These are phyloP conservation scores for Chydorus sphaericus DNA, from an alignment of 2,888 invertebrate genomes.

Conservation along the genomic window DNA sequence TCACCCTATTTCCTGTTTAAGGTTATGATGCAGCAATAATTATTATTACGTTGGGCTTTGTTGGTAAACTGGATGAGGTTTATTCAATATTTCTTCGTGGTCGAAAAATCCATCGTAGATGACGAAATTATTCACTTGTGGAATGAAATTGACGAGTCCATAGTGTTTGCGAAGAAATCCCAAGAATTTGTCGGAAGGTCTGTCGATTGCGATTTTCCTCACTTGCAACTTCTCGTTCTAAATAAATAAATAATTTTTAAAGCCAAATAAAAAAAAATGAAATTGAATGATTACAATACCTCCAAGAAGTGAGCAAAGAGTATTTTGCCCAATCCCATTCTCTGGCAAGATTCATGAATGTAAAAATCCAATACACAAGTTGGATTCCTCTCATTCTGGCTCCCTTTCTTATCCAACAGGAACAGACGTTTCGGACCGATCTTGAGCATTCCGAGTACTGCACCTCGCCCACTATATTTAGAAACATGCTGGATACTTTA, in stretches of 20 bases:
- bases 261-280: background rate
- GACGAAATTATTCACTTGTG: conserved; percentile 77
- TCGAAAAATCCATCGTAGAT: conserved; percentile 66
- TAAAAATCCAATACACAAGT: conserved; percentile 89
- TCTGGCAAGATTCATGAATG: conserved; percentile 66
- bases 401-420: conserved; percentile 54
- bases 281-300: conserved; percentile 33
- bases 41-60: background rate
- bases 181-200: conserved; percentile 78
- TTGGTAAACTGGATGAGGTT: background rate
- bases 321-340: conserved; percentile 66
- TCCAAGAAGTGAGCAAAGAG: conserved; percentile 79
- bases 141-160: conserved; percentile 45
- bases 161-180: conserved; percentile 76
- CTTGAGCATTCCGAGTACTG: conserved; percentile 74
- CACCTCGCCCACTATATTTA: conserved; percentile 36
- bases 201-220: conserved; percentile 71
- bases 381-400: conserved; percentile 61
- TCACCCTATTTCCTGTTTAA: background rate
- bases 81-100: conserved; percentile 16
- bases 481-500: no score
- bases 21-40: no score
- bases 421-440: conserved; percentile 80
- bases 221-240: conserved; percentile 52
- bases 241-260: conserved; percentile 22